These are phyloP conservation scores for Ametastegia equiseti DNA, from an alignment of 2,888 invertebrate genomes.

Conservation along the genomic window DNA sequence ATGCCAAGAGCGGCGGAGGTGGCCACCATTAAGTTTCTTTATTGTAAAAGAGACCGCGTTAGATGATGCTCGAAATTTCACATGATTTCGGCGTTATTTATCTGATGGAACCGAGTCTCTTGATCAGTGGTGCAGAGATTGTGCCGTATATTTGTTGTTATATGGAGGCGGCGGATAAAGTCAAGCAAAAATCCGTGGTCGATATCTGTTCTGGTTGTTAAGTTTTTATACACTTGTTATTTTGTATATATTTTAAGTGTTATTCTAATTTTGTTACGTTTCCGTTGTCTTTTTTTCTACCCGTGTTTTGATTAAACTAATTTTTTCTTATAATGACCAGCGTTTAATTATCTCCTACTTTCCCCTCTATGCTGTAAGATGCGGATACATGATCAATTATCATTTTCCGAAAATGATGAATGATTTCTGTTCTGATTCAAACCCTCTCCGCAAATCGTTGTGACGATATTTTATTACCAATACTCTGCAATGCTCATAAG, in stretches of 20 bases:
- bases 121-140: constrained; percentile 6
- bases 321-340: constrained; percentile 24
- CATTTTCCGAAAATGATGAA: not conserved
- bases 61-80: not conserved
- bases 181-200: constrained; percentile 49
- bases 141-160: constrained; percentile 10
- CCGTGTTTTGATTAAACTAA: constrained; percentile 33
- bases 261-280: constrained; percentile 34
- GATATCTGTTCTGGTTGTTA: constrained; percentile 51
- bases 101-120: constrained; percentile 14
- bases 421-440: no score
- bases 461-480: no score
- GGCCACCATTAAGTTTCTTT: constrained; percentile 15
- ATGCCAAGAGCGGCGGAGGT: constrained; percentile 77
- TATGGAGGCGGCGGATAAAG: constrained; percentile 52
- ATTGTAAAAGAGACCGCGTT: not conserved
- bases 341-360: not conserved
- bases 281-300: constrained; percentile 9
- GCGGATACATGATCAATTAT: not conserved
- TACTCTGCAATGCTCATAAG: not conserved
- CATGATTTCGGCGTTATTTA: not conserved
- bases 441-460: no score
- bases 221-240: constrained; percentile 50
- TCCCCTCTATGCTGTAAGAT: not conserved
- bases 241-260: constrained; percentile 54